Percentiles rank a stretch among this genome's conserved stretches.
phyloP scores from a whole-genome alignment of 2,888 invertebrate genomes.

The Lepidochrysops patricia region DNA sequence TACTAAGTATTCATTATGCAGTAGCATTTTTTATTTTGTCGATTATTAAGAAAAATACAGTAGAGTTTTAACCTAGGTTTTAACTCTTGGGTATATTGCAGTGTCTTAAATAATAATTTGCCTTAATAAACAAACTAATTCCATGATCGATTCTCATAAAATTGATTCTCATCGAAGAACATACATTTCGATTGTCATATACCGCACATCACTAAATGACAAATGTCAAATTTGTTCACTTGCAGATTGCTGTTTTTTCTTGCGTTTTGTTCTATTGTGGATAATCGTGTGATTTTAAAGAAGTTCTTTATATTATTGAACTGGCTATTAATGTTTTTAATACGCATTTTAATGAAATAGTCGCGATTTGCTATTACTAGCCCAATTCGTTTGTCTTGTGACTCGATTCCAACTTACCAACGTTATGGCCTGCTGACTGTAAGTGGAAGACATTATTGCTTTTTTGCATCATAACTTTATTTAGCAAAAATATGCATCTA shows the following conservation, averaged over 20 bases:
- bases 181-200: not conserved
- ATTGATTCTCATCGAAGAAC: not conserved
- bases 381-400: slow-evolving; percentile 22
- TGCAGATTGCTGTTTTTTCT: not conserved
- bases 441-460: slow-evolving; percentile 29
- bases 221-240: slow-evolving; percentile 7
- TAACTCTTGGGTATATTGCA: too few relatives aligned
- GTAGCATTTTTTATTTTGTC: too few relatives aligned
- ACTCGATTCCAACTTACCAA: slow-evolving; percentile 35
- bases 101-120: too few relatives aligned
- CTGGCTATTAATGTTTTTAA: slow-evolving; percentile 10
- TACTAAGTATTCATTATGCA: too few relatives aligned
- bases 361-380: slow-evolving; percentile 1
- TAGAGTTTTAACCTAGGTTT: too few relatives aligned
- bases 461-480: slow-evolving; percentile 13
- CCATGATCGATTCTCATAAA: too few relatives aligned
- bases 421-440: slow-evolving; percentile 31
- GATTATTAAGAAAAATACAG: too few relatives aligned
- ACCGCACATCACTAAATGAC: not conserved
- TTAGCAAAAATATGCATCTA: not conserved
- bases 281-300: slow-evolving; percentile 6
- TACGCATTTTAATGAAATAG: slow-evolving; percentile 6
- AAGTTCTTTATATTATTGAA: not conserved
- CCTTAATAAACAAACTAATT: too few relatives aligned
- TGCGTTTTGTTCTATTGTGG: slow-evolving; percentile 6